Evolutionary conservation across 2,797 vertebrate species (phyloP).

Genomic region (Propithecus deckenii): DNA sequence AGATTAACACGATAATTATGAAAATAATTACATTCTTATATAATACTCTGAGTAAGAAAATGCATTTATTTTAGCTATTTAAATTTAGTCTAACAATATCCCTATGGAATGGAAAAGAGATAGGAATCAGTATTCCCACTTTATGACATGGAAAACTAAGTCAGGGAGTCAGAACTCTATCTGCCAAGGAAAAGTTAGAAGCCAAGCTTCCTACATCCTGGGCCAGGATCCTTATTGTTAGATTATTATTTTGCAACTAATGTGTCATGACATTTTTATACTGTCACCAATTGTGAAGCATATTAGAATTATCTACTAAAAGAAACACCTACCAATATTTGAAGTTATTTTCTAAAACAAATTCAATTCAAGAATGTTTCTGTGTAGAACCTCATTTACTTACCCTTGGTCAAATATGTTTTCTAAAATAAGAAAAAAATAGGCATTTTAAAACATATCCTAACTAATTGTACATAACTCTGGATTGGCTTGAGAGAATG

Average conservation of each 20-base stretch:
- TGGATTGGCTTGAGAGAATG: not conserved
- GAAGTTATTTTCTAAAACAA: not conserved
- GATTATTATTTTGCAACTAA: not conserved
- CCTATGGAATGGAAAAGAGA: not conserved
- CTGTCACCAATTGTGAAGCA: not conserved
- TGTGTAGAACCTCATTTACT: not conserved
- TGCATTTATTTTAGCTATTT: not conserved
- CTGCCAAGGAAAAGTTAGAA: not conserved
- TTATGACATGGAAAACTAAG: not conserved
- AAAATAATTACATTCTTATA: not conserved
- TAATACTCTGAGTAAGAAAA: not conserved
- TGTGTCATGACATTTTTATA: not conserved
- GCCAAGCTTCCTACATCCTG: not conserved
- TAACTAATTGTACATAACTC: not conserved
- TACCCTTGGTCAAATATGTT: not conserved
- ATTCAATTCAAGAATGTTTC: not conserved
- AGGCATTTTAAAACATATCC: no score
- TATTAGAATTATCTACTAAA: not conserved
- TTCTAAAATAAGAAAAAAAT: not conserved
- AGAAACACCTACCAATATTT: not conserved
- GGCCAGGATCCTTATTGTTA: not conserved
- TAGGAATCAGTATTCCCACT: no score
- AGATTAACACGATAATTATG: not conserved
- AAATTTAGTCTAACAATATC: not conserved
- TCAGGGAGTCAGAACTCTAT: not conserved